A percentile compares a stretch with the other conserved stretches of the same genome.
phyloP scores from a whole-genome alignment of 2,797 vertebrate species.

The Chaunax sp. region DNA sequence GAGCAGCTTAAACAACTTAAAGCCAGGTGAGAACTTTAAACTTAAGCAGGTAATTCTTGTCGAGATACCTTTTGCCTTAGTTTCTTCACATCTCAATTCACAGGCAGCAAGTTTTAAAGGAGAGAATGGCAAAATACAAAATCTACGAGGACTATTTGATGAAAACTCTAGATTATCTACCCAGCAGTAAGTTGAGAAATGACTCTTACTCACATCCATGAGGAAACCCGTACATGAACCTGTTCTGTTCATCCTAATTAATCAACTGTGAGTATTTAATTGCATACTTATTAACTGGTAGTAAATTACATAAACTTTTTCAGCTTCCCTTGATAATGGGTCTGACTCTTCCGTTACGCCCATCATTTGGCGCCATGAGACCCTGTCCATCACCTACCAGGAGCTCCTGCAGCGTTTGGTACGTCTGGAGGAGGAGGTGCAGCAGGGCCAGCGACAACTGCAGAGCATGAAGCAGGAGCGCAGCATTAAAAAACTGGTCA shows the following conservation, averaged over 20 bases:
- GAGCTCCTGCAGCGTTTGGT: conserved; percentile 73
- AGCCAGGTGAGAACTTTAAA: conserved; percentile 65
- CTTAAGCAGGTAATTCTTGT: not conserved
- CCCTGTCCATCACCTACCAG: conserved; percentile 76
- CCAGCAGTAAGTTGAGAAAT: conserved; percentile 73
- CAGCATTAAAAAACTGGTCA: conserved; percentile 77
- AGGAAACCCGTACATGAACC: not conserved
- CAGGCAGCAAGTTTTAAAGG: conserved; percentile 80
- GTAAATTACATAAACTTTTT: conserved; percentile 13
- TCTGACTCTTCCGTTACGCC: conserved; percentile 76
- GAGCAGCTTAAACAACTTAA: conserved; percentile 72
- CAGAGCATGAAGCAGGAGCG: conserved; percentile 77
- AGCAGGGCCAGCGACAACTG: conserved; percentile 72
- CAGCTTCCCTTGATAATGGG: conserved; percentile 67
- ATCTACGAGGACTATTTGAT: conserved; percentile 82
- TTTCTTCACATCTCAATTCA: conserved; percentile 29
- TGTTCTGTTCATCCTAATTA: not conserved
- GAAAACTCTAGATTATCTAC: conserved; percentile 81
- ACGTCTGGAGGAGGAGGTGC: conserved; percentile 77
- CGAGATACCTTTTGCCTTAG: not conserved
- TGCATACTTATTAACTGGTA: not conserved
- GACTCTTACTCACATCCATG: not conserved
- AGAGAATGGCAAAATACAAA: conserved; percentile 78
- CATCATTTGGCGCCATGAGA: conserved; percentile 80
- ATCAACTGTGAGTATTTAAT: not conserved